Base-by-base conservation (phyloP, 1,140 invertebrate genomes). In the Tetragonula clypearis region DNA sequence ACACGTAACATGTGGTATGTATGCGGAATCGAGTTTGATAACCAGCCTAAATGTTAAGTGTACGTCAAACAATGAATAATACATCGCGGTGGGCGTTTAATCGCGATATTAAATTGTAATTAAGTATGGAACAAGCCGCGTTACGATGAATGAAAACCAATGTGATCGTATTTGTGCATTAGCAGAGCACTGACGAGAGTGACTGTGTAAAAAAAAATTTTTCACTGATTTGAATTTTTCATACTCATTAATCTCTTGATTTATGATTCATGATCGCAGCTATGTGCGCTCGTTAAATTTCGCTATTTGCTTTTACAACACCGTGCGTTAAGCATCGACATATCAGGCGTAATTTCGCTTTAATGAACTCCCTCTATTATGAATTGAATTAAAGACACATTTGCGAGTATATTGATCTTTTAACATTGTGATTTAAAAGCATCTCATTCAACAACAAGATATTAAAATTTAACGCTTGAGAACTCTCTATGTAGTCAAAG, bases 21-120 rank as follows among this genome's bases (percentile, higher is more conserved):
- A 17, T 11, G 11, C 17, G 26, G 17, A 58, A 55, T 78, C 74
- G 65, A 49, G 41, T 78, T 78, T 49, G 26, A 56, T 41, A 58
- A 66, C n/a, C 65, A 15, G 49, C 58, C 26, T 78, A 69, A 79
- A 79, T 58, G 35, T 26, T 76, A 60, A 60, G 75, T 84, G 79
- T 79, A 79, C 79, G 79, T 84, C 68, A 62, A 77, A n/a, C 49
- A 30, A 58, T 79, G 75, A 84, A 84, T 84, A 84, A 84, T 78
- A 30, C 55, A 83, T 69, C 19, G 8, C 58, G 23, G 2, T 9
- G 17, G 30, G 35, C 55, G 62, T 79, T 84, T 71, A 84, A 78
- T 84, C 75, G 58, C 75, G 19, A 84, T 71, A 79, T 84, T 84
- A 71, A 84, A 84, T 66, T 53, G 65, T n/a, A 68, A 71, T 84